Conservation (phyloP, 2,113 vertebrate genomes). For the Elachura formosa region DNA sequence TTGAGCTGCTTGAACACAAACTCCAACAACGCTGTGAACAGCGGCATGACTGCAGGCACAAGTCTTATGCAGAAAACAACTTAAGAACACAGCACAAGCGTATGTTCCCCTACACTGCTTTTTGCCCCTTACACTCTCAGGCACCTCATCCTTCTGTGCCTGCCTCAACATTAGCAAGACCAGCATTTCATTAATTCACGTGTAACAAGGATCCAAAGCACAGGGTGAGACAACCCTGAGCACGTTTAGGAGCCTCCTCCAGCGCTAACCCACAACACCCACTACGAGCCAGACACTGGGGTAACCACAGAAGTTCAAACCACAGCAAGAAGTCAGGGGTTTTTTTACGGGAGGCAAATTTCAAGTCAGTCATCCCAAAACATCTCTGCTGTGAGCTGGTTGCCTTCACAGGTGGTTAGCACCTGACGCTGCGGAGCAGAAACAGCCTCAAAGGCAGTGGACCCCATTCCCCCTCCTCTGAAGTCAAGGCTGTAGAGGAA, state of each 20-base stretch:
- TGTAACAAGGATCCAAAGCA: not conserved
- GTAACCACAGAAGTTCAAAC: not conserved
- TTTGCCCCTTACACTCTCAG: not conserved
- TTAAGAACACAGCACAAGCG: not conserved
- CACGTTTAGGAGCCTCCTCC: fast-evolving
- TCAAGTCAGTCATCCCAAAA: not conserved
- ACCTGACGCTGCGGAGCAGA: not conserved
- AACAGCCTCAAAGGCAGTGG: not conserved
- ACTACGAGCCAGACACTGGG: not conserved
- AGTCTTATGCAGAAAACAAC: not conserved
- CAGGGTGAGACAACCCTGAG: not conserved
- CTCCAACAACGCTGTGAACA: fast-evolving
- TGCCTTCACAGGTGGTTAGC: not conserved
- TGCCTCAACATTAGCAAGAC: not conserved
- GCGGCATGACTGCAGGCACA: not conserved
- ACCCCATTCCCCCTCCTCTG: not conserved
- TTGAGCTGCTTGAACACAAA: not conserved
- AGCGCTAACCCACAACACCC: too few relatives aligned
- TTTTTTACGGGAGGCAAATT: not conserved
- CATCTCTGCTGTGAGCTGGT: not conserved
- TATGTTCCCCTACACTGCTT: not conserved
- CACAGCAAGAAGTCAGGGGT: not conserved
- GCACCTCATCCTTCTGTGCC: not conserved
- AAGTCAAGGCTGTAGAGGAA: not conserved
- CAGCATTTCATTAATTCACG: not conserved